These are phyloP conservation scores for Crocidura indochinensis DNA, from an alignment of 2,797 vertebrate species.

Conservation along the genomic window DNA sequence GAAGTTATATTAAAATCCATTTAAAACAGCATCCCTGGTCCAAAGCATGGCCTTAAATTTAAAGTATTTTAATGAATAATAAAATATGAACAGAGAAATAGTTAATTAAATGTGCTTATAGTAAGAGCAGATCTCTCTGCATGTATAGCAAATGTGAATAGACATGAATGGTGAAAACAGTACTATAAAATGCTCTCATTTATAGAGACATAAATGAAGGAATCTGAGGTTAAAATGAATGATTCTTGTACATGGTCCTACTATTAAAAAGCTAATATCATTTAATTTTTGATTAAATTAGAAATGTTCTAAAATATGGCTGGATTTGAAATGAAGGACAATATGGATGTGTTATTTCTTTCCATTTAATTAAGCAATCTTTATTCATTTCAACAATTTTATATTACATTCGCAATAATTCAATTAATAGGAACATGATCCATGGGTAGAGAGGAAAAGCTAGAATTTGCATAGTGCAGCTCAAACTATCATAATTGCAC, in stretches of 20 bases:
- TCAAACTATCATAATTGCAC: neutral
- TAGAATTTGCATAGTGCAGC: neutral
- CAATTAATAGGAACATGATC: neutral
- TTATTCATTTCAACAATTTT: slow-evolving; percentile 51
- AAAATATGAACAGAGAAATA: neutral
- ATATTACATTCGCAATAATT: slow-evolving; percentile 40
- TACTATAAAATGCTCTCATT: neutral
- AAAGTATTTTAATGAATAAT: too few species aligned
- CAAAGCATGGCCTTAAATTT: too few species aligned
- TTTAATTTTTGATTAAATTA: slow-evolving; percentile 56
- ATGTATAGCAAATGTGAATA: neutral
- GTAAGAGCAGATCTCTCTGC: neutral
- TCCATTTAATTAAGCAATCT: slow-evolving; percentile 11
- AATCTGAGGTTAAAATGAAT: slow-evolving; percentile 53
- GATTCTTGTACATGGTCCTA: neutral
- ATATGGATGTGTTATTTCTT: neutral
- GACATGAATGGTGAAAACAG: neutral
- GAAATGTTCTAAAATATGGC: slow-evolving; percentile 48
- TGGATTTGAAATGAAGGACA: slow-evolving; percentile 26
- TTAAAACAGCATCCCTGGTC: too few species aligned
- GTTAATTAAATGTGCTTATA: neutral
- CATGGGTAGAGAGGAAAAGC: neutral
- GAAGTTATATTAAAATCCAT: neutral
- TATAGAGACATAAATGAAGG: neutral
- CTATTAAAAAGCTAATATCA: slow-evolving; percentile 35